Evolutionary conservation across 1,140 invertebrate species (phyloP).

Genomic region (Nasonia vitripennis): DNA sequence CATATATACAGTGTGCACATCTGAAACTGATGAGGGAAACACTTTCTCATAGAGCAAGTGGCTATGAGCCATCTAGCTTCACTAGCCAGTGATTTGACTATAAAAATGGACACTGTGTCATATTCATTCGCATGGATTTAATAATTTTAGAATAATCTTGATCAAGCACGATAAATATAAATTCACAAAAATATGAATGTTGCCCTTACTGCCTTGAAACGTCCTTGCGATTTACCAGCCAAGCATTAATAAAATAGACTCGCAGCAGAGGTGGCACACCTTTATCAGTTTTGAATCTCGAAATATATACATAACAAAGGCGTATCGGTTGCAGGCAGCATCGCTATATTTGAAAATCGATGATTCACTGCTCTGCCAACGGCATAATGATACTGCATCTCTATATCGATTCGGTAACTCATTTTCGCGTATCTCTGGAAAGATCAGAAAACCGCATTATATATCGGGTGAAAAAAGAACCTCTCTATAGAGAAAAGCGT

Average conservation of each 20-base stretch:
- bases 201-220: background rate
- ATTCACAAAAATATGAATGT: too few species aligned
- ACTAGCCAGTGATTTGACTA: too few species aligned
- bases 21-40: too few species aligned
- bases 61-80: too few species aligned
- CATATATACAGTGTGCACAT: too few species aligned
- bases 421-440: background rate
- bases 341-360: conserved; percentile 35
- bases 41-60: too few species aligned
- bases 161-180: too few species aligned
- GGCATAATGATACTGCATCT: background rate
- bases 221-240: background rate
- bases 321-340: background rate
- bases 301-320: background rate
- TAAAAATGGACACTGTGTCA: too few species aligned
- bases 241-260: conserved; percentile 28
- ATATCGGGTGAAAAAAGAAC: background rate
- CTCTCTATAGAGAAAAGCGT: background rate
- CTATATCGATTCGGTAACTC: conserved; percentile 4
- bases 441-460: background rate
- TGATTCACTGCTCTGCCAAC: background rate
- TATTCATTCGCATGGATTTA: too few species aligned
- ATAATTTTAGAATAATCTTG: too few species aligned
- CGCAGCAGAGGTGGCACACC: background rate
- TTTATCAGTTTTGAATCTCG: conserved; percentile 28